Conservation (phyloP, 2,113 vertebrate genomes). For the Albula goreensis region DNA sequence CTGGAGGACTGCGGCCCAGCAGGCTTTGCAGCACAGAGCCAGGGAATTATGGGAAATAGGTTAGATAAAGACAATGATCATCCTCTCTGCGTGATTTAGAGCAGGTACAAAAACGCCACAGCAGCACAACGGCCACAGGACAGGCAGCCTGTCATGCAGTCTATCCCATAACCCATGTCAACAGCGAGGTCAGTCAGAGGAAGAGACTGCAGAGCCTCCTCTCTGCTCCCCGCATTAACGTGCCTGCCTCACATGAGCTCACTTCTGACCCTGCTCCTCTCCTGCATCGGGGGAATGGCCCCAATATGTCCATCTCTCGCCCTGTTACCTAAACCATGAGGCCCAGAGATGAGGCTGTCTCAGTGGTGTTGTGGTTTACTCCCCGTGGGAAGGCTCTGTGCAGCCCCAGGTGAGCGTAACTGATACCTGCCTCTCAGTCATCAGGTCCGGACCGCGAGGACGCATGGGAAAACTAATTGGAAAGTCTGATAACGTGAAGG, state of each 20-base stretch:
- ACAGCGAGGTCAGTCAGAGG: too few species aligned
- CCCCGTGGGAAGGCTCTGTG: neutral
- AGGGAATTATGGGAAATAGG: neutral
- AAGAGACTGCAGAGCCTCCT: neutral
- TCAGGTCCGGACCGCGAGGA: neutral
- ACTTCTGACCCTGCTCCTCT: neutral
- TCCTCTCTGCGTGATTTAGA: neutral
- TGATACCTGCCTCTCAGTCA: neutral
- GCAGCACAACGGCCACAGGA: too few species aligned
- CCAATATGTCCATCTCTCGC: neutral
- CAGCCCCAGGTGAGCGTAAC: neutral
- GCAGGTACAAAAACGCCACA: too few species aligned
- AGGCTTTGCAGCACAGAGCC: neutral
- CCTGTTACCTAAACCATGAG: neutral
- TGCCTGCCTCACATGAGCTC: neutral
- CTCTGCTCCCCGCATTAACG: neutral
- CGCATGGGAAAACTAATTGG: neutral
- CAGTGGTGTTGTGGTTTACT: neutral
- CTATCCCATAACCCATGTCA: too few species aligned
- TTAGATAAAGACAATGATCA: neutral
- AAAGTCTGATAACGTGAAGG: neutral
- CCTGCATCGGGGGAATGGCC: neutral
- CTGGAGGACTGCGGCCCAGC: neutral
- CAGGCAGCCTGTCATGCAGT: too few species aligned
- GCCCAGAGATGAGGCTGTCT: neutral